Evolutionary conservation across 92 coral and sea anemone species (phyloP).

Genomic region (Hydrozoanthus gracilis): DNA sequence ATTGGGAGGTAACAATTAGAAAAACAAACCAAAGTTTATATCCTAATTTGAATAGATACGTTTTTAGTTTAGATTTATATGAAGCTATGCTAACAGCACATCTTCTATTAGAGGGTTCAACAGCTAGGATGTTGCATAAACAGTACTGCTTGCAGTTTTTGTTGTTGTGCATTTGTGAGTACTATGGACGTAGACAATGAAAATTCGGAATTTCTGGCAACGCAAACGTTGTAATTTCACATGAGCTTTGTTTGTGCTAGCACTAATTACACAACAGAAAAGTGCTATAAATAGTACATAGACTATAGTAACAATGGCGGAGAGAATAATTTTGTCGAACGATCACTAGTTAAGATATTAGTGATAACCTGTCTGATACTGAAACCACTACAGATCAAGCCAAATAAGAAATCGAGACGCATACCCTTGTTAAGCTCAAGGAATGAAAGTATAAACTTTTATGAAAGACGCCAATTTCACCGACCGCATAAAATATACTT

Average conservation of each 20-base stretch:
- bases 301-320: slow-evolving; percentile 4
- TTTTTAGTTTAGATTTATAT: not conserved
- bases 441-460: too few relatives aligned
- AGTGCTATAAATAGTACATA: not conserved
- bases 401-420: not conserved
- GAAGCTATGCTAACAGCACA: not conserved
- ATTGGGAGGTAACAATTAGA: too few relatives aligned
- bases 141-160: not conserved
- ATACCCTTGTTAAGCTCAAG: too few relatives aligned
- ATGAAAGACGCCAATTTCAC: too few relatives aligned
- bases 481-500: too few relatives aligned
- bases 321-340: not conserved
- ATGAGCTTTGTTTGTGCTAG: slow-evolving; percentile 21
- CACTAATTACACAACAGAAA: not conserved
- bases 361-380: not conserved
- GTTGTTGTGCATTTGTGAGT: not conserved
- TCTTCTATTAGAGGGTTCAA: not conserved
- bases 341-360: not conserved
- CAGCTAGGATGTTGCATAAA: too few relatives aligned
- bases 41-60: not conserved
- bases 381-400: slow-evolving; percentile 17
- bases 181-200: not conserved
- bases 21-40: not conserved
- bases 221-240: not conserved
- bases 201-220: not conserved